These are phyloP conservation scores for Taxidea taxus DNA, from an alignment of 2,113 vertebrate genomes.

Conservation along the genomic window DNA sequence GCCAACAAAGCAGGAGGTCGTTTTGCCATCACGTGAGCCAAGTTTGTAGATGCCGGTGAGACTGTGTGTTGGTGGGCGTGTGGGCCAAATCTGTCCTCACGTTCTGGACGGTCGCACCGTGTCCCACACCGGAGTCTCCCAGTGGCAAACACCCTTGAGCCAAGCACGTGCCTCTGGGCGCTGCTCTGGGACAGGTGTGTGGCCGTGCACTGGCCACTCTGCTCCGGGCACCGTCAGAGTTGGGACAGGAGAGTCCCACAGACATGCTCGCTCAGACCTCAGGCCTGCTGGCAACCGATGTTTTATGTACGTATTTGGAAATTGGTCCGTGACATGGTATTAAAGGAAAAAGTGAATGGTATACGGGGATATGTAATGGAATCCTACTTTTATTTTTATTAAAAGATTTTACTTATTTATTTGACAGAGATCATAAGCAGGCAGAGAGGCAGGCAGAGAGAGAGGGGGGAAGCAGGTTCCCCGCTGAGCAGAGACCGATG, in stretches of 20 bases:
- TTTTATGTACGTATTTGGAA: background rate
- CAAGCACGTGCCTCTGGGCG: background rate
- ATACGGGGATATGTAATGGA: background rate
- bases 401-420: too few relatives aligned
- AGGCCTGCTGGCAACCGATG: too few relatives aligned
- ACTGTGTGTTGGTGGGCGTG: background rate
- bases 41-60: background rate
- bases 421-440: too few relatives aligned
- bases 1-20: background rate
- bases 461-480: too few relatives aligned
- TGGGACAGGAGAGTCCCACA: too few relatives aligned
- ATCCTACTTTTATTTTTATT: background rate
- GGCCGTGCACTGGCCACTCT: too few relatives aligned
- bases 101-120: background rate
- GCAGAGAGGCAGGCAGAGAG: too few relatives aligned
- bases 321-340: background rate
- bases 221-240: background rate
- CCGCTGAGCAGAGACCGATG: too few relatives aligned
- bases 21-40: background rate
- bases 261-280: background rate
- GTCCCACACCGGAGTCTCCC: too few relatives aligned
- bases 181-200: background rate
- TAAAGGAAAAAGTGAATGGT: background rate
- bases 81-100: too few relatives aligned
- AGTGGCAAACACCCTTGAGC: rapidly evolving